phyloP scores from a whole-genome alignment of 2,888 invertebrate species.

The Neoascia interrupta region DNA sequence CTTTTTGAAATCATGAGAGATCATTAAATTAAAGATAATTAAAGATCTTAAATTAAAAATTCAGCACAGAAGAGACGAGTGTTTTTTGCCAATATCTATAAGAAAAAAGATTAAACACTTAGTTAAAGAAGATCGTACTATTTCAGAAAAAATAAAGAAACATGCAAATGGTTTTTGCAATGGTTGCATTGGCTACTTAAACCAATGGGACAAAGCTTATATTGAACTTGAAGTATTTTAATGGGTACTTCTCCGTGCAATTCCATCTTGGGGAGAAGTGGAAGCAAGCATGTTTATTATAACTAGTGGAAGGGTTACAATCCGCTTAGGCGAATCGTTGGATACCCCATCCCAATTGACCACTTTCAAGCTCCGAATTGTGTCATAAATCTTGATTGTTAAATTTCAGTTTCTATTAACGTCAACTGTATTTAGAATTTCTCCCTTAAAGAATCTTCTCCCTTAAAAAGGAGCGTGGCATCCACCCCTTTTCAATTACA shows the following conservation, averaged over 20 bases:
- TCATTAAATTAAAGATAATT: no score
- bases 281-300: conserved; percentile 21
- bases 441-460: no score
- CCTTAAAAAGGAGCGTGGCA: no score
- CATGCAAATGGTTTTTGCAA: conserved; percentile 8
- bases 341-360: no score
- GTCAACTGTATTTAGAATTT: no score
- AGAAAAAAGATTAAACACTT: conserved; percentile 36
- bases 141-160: conserved; percentile 15
- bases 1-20: conserved; percentile 56
- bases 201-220: conserved; percentile 17
- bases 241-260: conserved; percentile 27
- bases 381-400: no score
- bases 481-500: no score
- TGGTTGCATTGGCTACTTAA: conserved; percentile 20
- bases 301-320: conserved; percentile 17
- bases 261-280: conserved; percentile 17
- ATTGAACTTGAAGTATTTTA: conserved; percentile 22
- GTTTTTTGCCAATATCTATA: conserved; percentile 38
- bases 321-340: no score
- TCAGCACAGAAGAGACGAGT: conserved; percentile 32
- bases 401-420: no score
- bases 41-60: conserved; percentile 47
- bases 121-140: conserved; percentile 14
- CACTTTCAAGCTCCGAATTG: no score